These are phyloP conservation scores for Seira musarum DNA, from an alignment of 2,888 invertebrate species.

Conservation along the genomic window DNA sequence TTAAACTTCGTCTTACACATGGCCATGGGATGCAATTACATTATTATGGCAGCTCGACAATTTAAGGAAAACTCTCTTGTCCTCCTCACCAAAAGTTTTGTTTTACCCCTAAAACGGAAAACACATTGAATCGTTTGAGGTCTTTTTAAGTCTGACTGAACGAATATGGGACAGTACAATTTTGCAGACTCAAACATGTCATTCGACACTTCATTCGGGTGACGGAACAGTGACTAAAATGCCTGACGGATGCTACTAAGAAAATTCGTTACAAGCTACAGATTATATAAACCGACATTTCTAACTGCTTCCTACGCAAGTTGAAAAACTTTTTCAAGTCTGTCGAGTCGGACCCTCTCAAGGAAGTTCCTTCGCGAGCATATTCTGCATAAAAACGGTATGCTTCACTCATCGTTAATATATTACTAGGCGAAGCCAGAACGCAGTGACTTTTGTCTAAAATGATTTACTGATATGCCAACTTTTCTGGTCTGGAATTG, in stretches of 20 bases:
- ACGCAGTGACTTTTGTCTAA: conserved; percentile 23
- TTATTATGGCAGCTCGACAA: too few relatives aligned
- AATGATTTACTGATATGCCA: conserved; percentile 53
- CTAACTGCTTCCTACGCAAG: conserved; percentile 39
- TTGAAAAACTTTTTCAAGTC: not conserved
- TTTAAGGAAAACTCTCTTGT: too few relatives aligned
- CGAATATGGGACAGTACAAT: too few relatives aligned
- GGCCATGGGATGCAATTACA: too few relatives aligned
- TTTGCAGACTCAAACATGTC: not conserved
- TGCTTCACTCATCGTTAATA: not conserved
- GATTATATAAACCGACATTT: not conserved
- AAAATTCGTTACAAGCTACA: conserved; percentile 48
- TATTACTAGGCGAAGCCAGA: conserved; percentile 12
- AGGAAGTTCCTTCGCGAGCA: conserved; percentile 12
- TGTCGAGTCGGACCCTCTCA: conserved; percentile 23
- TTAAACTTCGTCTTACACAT: too few relatives aligned
- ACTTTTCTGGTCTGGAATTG: not conserved
- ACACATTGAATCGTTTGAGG: too few relatives aligned
- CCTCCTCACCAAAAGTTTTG: too few relatives aligned
- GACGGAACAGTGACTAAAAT: conserved; percentile 41
- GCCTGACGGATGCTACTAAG: conserved; percentile 46
- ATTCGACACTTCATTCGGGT: conserved; percentile 37
- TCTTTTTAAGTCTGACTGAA: too few relatives aligned
- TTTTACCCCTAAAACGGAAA: too few relatives aligned
- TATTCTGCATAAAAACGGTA: not conserved